Evolutionary conservation across 2,888 invertebrate species (phyloP).

Genomic region (Tetanocera ferruginea): DNA sequence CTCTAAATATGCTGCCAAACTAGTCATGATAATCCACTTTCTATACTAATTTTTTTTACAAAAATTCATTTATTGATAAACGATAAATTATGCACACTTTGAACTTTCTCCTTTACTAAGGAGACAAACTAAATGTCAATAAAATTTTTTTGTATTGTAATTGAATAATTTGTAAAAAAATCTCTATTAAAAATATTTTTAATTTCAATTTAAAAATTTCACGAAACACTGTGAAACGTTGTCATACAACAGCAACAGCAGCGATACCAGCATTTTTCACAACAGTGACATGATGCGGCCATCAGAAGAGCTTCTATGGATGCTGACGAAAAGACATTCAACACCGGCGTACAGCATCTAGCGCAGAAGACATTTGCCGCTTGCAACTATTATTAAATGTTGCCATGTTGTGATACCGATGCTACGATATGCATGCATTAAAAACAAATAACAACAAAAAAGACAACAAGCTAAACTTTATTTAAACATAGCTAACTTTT

Average conservation of each 20-base stretch:
- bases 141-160: too few species aligned
- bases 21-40: too few species aligned
- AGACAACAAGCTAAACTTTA: constrained; percentile 25
- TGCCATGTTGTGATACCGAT: background rate
- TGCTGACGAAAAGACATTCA: constrained; percentile 16
- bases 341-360: background rate
- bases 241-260: constrained; percentile 14
- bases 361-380: constrained; percentile 14
- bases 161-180: too few species aligned
- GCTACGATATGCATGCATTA: constrained; percentile 21
- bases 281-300: constrained; percentile 26
- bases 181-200: too few species aligned
- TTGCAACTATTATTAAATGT: constrained; percentile 1
- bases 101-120: too few species aligned
- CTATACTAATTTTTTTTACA: too few species aligned
- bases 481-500: constrained; percentile 38
- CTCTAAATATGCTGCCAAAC: too few species aligned
- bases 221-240: too few species aligned
- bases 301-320: background rate
- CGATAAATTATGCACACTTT: too few species aligned
- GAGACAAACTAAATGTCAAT: too few species aligned
- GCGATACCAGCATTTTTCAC: background rate
- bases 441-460: constrained; percentile 15
- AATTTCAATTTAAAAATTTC: too few species aligned
- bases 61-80: too few species aligned